These are phyloP conservation scores for Chionoecetes opilio DNA, from an alignment of 1,140 invertebrate genomes.

Conservation along the genomic window DNA sequence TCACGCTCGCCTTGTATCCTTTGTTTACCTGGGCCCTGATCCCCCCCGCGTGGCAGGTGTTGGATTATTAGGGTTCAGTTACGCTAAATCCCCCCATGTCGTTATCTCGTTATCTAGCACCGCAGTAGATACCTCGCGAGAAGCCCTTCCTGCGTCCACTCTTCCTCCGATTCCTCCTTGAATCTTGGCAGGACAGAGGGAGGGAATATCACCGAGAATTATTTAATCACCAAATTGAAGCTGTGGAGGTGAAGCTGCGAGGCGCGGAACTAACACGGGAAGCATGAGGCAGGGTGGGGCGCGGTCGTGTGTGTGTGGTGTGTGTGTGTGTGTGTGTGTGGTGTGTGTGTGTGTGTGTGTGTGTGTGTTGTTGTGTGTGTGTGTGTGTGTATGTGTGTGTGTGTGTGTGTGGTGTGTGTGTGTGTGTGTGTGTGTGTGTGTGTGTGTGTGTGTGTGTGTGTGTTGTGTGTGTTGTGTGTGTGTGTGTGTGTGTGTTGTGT, in stretches of 20 bases:
- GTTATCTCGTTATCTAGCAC: neutral
- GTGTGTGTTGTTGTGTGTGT: too few relatives aligned
- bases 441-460: too few relatives aligned
- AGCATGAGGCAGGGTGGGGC: neutral
- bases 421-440: neutral
- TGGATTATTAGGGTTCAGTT: neutral
- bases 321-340: too few relatives aligned
- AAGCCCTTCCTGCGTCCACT: neutral
- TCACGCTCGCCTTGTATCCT: too few relatives aligned
- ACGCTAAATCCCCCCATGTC: too few relatives aligned
- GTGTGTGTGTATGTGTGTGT: too few relatives aligned
- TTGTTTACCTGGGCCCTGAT: neutral
- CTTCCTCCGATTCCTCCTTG: neutral
- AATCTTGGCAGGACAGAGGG: neutral
- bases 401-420: too few relatives aligned
- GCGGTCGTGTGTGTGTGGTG: too few relatives aligned
- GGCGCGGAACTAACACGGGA: neutral
- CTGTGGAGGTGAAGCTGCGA: slow-evolving; percentile 11
- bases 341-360: too few relatives aligned
- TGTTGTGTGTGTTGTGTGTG: too few relatives aligned
- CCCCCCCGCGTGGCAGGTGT: neutral
- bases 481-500: too few relatives aligned
- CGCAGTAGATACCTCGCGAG: neutral
- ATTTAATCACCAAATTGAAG: slow-evolving; percentile 43
- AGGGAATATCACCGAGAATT: neutral